phyloP scores from a whole-genome alignment of 2,888 invertebrate genomes.

The Scaptomyza parva region DNA sequence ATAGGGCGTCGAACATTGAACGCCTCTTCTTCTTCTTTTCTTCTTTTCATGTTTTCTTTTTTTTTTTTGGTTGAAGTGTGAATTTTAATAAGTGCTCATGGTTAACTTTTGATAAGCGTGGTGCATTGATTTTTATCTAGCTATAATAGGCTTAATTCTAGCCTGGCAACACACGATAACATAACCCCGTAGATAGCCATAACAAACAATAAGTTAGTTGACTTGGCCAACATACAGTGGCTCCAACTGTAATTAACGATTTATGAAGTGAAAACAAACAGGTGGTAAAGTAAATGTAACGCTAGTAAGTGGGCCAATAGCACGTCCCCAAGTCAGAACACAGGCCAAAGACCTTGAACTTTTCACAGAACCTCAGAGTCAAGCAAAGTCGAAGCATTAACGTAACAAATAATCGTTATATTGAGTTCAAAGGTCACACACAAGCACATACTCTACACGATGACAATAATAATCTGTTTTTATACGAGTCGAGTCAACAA shows the following conservation, averaged over 20 bases:
- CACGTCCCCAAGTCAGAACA: constrained; percentile 10
- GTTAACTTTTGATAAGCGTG: constrained; percentile 16
- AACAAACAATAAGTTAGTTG: constrained; percentile 42
- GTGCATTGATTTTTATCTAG: constrained; percentile 67
- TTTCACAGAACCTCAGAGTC: constrained; percentile 5
- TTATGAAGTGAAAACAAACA: constrained; percentile 62
- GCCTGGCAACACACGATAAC: constrained; percentile 62
- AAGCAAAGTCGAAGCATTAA: constrained; percentile 34
- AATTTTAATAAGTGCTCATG: background rate
- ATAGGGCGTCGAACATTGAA: constrained; percentile 5
- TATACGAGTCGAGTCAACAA: constrained; percentile 8
- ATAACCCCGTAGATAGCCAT: constrained; percentile 22
- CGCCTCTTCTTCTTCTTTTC: background rate
- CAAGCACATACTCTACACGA: constrained; percentile 14
- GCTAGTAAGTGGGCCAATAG: constrained; percentile 37
- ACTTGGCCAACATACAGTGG: constrained; percentile 30
- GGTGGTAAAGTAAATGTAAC: constrained; percentile 45
- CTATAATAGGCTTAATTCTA: constrained; percentile 3
- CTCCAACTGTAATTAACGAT: constrained; percentile 51
- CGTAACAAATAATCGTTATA: constrained; percentile 12
- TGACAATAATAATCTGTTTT: constrained; percentile 44
- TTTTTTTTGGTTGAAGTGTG: constrained; percentile 1
- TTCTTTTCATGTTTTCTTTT: no score
- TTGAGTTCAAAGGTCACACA: constrained; percentile 36
- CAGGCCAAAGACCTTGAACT: constrained; percentile 66